These are phyloP conservation scores for Cotesia typhae DNA, from an alignment of 1,140 invertebrate species.

Conservation along the genomic window DNA sequence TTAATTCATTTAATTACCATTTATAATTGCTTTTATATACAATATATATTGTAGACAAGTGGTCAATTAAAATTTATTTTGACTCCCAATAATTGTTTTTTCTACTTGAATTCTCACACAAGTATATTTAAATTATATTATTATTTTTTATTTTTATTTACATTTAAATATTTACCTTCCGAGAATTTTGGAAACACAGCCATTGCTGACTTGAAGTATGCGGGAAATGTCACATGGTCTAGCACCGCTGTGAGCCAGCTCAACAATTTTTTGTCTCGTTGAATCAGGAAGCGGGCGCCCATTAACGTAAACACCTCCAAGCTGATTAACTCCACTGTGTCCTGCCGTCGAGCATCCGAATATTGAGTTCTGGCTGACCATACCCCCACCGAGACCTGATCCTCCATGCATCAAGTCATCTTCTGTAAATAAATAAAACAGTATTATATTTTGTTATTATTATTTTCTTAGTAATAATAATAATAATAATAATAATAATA, in stretches of 20 bases:
- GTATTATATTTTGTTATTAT: neutral
- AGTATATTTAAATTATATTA: no score
- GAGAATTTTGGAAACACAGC: conserved; percentile 94
- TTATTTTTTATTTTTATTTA: neutral
- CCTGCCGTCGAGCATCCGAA: conserved; percentile 84
- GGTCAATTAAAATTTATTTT: conserved; percentile 5
- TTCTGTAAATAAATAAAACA: conserved; percentile 61
- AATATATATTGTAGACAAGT: neutral
- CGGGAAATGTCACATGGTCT: conserved; percentile 98
- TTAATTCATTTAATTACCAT: no score
- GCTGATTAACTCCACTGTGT: conserved; percentile 97
- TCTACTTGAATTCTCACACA: neutral
- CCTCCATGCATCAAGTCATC: conserved; percentile 65
- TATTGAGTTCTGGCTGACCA: conserved; percentile 70
- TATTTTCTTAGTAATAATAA: neutral
- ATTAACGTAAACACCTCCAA: conserved; percentile 98
- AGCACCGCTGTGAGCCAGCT: conserved; percentile 95
- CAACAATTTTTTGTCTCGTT: conserved; percentile 97
- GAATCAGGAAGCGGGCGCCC: conserved; percentile 96
- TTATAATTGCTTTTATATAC: neutral
- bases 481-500: no score
- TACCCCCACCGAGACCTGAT: conserved; percentile 60
- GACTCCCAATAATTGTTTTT: neutral
- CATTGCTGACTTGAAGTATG: conserved; percentile 95
- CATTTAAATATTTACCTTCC: conserved; percentile 77